A percentile compares a stretch with the other conserved stretches of the same genome.
phyloP scores from a whole-genome alignment of 2,113 vertebrate species.

The Tauraco erythrolophus region DNA sequence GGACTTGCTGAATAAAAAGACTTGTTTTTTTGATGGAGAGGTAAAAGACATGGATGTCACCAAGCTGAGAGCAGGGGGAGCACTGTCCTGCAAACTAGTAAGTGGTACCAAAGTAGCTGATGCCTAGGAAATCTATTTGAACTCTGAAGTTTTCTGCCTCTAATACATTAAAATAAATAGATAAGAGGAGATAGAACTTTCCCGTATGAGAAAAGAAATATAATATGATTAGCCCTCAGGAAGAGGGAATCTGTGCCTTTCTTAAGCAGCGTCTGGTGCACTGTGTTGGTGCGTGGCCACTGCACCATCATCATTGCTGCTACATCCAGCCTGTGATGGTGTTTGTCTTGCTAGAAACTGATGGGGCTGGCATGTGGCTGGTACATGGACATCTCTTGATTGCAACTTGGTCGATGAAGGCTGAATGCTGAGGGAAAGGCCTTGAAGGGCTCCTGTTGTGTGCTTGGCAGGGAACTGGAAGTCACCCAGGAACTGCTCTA shows the following conservation, averaged over 20 bases:
- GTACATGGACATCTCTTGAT: neutral
- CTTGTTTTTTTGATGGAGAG: neutral
- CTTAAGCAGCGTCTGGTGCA: neutral
- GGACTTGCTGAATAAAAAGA: neutral
- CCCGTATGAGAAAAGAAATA: neutral
- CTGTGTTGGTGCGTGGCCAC: too few relatives aligned
- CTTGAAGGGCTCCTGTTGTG: neutral
- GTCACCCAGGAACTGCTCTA: neutral
- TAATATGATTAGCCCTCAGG: rapidly evolving
- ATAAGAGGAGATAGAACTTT: neutral
- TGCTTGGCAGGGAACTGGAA: neutral
- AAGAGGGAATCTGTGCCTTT: neutral
- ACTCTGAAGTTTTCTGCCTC: neutral
- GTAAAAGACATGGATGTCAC: rapidly evolving
- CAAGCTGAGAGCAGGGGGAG: neutral
- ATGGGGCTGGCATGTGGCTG: neutral
- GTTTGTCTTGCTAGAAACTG: neutral
- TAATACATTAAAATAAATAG: neutral
- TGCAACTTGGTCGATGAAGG: neutral
- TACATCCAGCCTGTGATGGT: neutral
- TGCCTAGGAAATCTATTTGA: neutral
- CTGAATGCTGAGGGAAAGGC: neutral
- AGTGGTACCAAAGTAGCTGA: neutral
- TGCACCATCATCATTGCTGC: neutral
- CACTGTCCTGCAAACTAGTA: neutral